phyloP scores from a whole-genome alignment of 2,888 invertebrate genomes.

The Erebia epiphron region DNA sequence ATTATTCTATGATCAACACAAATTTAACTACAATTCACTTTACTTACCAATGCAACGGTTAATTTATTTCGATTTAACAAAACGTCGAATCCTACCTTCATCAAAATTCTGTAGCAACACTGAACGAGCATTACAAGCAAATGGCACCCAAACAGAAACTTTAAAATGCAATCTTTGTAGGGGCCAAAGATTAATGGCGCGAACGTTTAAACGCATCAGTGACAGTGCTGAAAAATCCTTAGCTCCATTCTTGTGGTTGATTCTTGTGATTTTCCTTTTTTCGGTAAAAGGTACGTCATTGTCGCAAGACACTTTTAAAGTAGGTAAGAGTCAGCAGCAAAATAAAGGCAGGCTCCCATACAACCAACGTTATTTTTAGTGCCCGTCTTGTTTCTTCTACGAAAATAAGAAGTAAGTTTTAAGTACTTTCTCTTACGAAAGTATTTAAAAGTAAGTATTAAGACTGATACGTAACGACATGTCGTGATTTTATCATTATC shows the following conservation, averaged over 20 bases:
- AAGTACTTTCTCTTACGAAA: too few relatives aligned
- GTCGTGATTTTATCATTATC: too few relatives aligned
- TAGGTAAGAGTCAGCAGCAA: too few relatives aligned
- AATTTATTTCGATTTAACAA: constrained; percentile 47
- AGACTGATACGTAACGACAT: too few relatives aligned
- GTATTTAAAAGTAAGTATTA: too few relatives aligned
- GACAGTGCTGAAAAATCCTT: constrained; percentile 72
- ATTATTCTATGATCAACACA: background rate
- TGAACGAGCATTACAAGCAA: constrained; percentile 66
- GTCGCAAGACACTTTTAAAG: background rate
- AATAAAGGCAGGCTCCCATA: too few relatives aligned
- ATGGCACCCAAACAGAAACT: constrained; percentile 69
- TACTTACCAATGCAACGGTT: constrained; percentile 14
- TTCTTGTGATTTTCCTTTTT: background rate
- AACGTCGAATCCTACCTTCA: constrained; percentile 40
- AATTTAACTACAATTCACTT: background rate
- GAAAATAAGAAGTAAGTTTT: too few relatives aligned
- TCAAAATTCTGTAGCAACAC: constrained; percentile 53
- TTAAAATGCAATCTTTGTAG: constrained; percentile 76
- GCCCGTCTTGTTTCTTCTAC: too few relatives aligned
- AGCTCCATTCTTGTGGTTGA: constrained; percentile 37
- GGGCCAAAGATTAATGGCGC: constrained; percentile 72
- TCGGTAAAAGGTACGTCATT: background rate
- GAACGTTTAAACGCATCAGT: constrained; percentile 69
- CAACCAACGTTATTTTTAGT: too few relatives aligned